A percentile compares a stretch with the other conserved stretches of the same genome.
Evolutionary conservation across 2,113 vertebrate genomes (phyloP).

Genomic region (Ophiodon elongatus): DNA sequence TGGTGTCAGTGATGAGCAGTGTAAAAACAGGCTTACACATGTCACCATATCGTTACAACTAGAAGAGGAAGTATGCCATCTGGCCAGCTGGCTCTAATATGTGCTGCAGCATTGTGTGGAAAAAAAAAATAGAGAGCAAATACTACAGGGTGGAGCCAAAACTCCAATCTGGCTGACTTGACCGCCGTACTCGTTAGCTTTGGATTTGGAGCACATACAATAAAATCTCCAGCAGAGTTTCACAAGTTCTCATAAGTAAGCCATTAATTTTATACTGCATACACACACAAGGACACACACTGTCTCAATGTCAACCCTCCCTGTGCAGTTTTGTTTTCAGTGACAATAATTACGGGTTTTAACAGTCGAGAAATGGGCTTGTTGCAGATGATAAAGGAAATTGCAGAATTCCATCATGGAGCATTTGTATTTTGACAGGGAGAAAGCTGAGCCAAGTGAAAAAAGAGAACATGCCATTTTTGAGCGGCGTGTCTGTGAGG

Average conservation of each 20-base stretch:
- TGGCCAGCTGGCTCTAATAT: slow-evolving; percentile 76
- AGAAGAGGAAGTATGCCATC: slow-evolving; percentile 79
- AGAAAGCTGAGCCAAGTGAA: slow-evolving; percentile 72
- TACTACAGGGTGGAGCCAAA: slow-evolving; percentile 46
- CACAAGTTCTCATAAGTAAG: slow-evolving; percentile 42
- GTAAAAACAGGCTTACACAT: slow-evolving; percentile 75
- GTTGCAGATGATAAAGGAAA: slow-evolving; percentile 75
- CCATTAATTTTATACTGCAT: slow-evolving; percentile 32
- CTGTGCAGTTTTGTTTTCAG: slow-evolving; percentile 55
- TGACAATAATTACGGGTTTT: slow-evolving; percentile 68
- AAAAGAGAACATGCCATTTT: slow-evolving; percentile 66
- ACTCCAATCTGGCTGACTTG: slow-evolving; percentile 35
- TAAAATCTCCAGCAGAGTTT: slow-evolving; percentile 24
- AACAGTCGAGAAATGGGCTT: slow-evolving; percentile 60
- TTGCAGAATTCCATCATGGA: slow-evolving; percentile 75
- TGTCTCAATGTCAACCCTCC: slow-evolving; percentile 3
- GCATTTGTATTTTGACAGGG: slow-evolving; percentile 71
- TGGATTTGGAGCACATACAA: slow-evolving; percentile 30
- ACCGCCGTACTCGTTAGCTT: slow-evolving; percentile 24
- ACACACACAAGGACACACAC: slow-evolving; percentile 2
- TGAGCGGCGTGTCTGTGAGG: slow-evolving; percentile 68
- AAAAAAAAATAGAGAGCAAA: slow-evolving; percentile 53
- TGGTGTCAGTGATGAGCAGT: slow-evolving; percentile 80
- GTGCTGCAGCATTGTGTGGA: slow-evolving; percentile 53
- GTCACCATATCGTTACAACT: slow-evolving; percentile 73